Conservation (phyloP, 2,888 invertebrate genomes). For the Drosophila nigricruria region DNA sequence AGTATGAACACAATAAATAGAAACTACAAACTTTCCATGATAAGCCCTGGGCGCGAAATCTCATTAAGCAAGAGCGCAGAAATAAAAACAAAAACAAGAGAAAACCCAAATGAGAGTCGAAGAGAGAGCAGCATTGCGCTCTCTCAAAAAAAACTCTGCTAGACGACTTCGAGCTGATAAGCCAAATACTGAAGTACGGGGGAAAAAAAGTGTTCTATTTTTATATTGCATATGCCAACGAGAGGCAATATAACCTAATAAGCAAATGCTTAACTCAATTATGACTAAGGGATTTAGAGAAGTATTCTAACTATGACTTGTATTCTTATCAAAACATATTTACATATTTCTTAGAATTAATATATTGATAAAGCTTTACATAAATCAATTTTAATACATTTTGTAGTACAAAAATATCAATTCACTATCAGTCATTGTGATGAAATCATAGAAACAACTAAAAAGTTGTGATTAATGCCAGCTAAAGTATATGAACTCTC, state of each 20-base stretch:
- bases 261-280: not conserved
- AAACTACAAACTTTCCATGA: conserved; percentile 16
- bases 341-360: not conserved
- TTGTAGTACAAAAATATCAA: not conserved
- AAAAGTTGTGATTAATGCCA: not conserved
- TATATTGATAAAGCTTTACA: not conserved
- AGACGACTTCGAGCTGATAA: conserved; percentile 45
- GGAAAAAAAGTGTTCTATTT: conserved; percentile 13
- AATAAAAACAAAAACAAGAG: conserved; percentile 7
- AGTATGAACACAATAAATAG: not conserved
- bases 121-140: conserved; percentile 13
- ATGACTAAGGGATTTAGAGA: not conserved
- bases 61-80: conserved; percentile 24
- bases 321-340: not conserved
- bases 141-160: conserved; percentile 25
- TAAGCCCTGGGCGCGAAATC: conserved; percentile 46
- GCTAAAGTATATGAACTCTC: conserved; percentile 7
- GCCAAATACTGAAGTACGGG: conserved; percentile 18
- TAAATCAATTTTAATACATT: not conserved
- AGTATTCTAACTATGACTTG: not conserved
- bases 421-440: conserved; percentile 11
- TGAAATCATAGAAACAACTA: conserved; percentile 18
- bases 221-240: not conserved
- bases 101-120: too few relatives aligned
- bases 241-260: conserved; percentile 8